Evolutionary conservation across 2,797 vertebrate species (phyloP).

Genomic region (Triplophysa yarkandensis): DNA sequence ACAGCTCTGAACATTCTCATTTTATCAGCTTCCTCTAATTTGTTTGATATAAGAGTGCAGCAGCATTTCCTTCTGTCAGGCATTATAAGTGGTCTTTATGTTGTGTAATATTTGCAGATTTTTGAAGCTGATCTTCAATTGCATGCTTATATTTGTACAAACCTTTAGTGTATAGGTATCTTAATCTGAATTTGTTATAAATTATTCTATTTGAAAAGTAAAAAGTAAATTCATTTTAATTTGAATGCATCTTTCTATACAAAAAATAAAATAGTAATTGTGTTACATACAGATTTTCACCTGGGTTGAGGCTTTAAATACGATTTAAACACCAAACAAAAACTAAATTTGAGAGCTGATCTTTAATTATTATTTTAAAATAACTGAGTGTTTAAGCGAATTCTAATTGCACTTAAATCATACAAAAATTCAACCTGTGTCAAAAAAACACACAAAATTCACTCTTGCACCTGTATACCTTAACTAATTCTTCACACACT

Average conservation of each 20-base stretch:
- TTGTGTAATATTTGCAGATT: no score
- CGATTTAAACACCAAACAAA: conserved; percentile 16
- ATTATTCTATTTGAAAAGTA: no score
- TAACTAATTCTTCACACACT: background rate
- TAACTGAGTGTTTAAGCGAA: conserved; percentile 60
- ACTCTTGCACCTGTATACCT: conserved; percentile 35
- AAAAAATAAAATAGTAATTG: background rate
- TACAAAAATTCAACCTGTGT: conserved; percentile 62
- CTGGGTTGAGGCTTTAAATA: background rate
- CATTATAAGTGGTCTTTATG: background rate
- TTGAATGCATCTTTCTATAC: background rate
- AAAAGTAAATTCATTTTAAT: no score
- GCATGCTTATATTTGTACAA: no score
- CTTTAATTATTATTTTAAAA: conserved; percentile 74
- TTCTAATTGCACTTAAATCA: conserved; percentile 66
- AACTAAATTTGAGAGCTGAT: conserved; percentile 28
- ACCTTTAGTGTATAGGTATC: no score
- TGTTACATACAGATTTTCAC: background rate
- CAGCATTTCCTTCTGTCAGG: background rate
- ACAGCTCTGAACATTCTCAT: conserved; percentile 34
- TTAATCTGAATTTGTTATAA: no score
- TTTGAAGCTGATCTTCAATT: no score
- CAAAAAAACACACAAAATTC: conserved; percentile 24
- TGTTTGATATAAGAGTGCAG: conserved; percentile 12
- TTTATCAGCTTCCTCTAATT: conserved; percentile 18